Conservation (phyloP, 2,797 vertebrate species). For the Ceyx erithaca region DNA sequence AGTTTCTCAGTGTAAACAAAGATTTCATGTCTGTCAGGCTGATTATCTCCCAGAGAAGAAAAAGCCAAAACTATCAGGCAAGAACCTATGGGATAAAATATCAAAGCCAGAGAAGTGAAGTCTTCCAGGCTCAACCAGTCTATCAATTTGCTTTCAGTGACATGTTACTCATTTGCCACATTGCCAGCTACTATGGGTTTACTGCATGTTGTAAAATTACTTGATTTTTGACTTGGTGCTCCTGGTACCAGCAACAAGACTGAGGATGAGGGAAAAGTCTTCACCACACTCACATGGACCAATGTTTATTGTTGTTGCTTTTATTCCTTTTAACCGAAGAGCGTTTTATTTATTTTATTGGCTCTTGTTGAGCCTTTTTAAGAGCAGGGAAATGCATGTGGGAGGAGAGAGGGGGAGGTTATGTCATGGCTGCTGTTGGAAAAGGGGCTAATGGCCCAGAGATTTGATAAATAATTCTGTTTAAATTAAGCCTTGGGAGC, state of each 20-base stretch:
- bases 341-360: not conserved
- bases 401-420: not conserved
- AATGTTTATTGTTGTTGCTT: not conserved
- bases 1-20: conserved; percentile 23
- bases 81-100: not conserved
- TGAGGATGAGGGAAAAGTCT: not conserved
- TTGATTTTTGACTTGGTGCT: not conserved
- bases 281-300: not conserved
- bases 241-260: not conserved
- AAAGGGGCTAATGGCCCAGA: not conserved
- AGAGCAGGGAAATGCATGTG: not conserved
- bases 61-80: not conserved
- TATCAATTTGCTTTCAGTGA: conserved; percentile 12
- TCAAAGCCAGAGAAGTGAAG: not conserved
- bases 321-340: not conserved
- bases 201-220: not conserved
- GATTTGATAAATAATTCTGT: conserved; percentile 58
- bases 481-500: conserved; percentile 39
- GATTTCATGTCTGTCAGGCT: not conserved
- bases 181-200: not conserved
- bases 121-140: not conserved
- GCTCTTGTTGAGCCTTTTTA: not conserved
- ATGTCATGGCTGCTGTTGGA: not conserved
- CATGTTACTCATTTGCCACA: not conserved
- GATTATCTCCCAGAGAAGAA: not conserved